Conservation (phyloP, 2,797 vertebrate species). For the Tokudaia tokunoshimensis region DNA sequence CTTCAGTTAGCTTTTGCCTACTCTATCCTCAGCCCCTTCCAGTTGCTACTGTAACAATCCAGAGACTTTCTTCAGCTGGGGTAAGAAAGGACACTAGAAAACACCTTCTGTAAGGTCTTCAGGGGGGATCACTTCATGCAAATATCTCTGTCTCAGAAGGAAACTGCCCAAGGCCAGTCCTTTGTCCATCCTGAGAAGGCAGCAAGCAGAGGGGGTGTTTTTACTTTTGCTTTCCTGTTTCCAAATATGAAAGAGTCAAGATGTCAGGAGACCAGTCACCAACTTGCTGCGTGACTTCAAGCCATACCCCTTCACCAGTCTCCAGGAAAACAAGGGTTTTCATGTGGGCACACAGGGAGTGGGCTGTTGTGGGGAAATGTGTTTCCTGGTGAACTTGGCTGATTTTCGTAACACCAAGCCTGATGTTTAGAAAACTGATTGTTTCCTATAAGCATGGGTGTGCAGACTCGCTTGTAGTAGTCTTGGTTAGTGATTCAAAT, state of each 20-base stretch:
- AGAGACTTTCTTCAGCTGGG: not conserved
- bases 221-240: conserved; percentile 79
- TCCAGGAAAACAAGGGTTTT: conserved; percentile 6
- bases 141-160: conserved; percentile 73
- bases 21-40: conserved; percentile 41
- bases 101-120: conserved; percentile 42
- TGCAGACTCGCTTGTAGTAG: not conserved
- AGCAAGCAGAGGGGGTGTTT: conserved; percentile 2
- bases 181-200: not conserved
- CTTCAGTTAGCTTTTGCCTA: conserved; percentile 23
- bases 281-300: conserved; percentile 49
- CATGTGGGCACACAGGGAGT: not conserved
- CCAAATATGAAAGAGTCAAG: conserved; percentile 40
- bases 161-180: conserved; percentile 62
- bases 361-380: not conserved
- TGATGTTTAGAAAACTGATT: not conserved
- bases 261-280: conserved; percentile 68
- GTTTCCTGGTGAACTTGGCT: not conserved
- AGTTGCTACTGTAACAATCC: conserved; percentile 66
- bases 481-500: not conserved
- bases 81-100: conserved; percentile 39
- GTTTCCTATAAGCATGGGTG: not conserved
- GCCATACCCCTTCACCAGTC: not conserved
- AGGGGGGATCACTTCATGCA: conserved; percentile 78
- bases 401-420: not conserved